phyloP scores from a whole-genome alignment of 2,888 invertebrate genomes.

The Lissonota sp. region DNA sequence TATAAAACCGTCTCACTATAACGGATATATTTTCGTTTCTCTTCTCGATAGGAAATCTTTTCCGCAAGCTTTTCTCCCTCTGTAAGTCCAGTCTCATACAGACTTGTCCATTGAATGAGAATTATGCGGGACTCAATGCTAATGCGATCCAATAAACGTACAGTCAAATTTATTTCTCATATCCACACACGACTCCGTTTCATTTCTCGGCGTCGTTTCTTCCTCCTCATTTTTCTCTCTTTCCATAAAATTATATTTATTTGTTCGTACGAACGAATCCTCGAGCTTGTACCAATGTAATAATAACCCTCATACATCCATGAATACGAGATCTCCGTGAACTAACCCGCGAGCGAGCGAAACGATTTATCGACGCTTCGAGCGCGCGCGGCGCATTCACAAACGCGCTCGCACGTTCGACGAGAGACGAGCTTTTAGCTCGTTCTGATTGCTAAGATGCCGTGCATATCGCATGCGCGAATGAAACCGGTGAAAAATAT shows the following conservation, averaged over 20 bases:
- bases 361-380: conserved; percentile 55
- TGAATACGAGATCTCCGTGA: conserved; percentile 15
- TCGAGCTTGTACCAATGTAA: conserved; percentile 20
- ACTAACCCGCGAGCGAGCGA: background rate
- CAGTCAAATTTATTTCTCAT: conserved; percentile 53
- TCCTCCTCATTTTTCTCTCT: background rate
- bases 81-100: background rate
- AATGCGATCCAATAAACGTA: conserved; percentile 53
- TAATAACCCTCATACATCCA: conserved; percentile 31
- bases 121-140: conserved; percentile 43
- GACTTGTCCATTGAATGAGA: conserved; percentile 28
- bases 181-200: conserved; percentile 30
- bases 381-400: conserved; percentile 34
- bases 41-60: conserved; percentile 7
- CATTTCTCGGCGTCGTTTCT: conserved; percentile 8
- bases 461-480: conserved; percentile 45
- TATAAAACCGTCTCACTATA: conserved; percentile 4
- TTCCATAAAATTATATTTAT: background rate
- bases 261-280: background rate
- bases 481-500: conserved; percentile 36
- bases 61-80: conserved; percentile 27
- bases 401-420: background rate
- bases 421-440: conserved; percentile 43
- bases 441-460: conserved; percentile 51
- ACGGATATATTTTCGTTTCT: background rate